These are phyloP conservation scores for Trissolcus basalis DNA, from an alignment of 1,140 invertebrate genomes.

Conservation along the genomic window DNA sequence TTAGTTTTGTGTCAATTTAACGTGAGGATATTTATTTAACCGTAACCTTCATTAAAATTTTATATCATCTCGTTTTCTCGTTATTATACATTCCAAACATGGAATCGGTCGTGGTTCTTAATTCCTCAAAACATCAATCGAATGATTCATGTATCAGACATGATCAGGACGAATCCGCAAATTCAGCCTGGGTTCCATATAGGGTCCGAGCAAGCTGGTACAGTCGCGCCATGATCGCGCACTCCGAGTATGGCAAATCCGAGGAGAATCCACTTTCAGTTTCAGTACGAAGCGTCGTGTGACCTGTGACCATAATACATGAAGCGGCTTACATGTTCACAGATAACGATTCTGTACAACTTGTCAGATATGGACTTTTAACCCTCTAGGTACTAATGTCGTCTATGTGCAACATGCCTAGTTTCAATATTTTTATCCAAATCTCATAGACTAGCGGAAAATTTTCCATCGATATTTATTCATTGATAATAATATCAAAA, in stretches of 20 bases:
- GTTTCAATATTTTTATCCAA: neutral
- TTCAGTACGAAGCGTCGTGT: slow-evolving; percentile 60
- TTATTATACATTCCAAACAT: slow-evolving; percentile 36
- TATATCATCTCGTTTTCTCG: slow-evolving; percentile 8
- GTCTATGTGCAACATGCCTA: neutral
- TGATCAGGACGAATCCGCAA: slow-evolving; percentile 60
- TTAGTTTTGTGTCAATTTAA: neutral
- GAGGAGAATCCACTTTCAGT: slow-evolving; percentile 70
- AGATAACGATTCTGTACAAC: slow-evolving; percentile 42
- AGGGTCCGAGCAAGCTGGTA: slow-evolving; percentile 59
- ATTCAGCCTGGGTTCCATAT: slow-evolving; percentile 64
- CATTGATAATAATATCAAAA: too few relatives aligned
- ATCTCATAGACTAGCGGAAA: too few relatives aligned
- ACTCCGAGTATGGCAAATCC: slow-evolving; percentile 66
- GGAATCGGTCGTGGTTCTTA: slow-evolving; percentile 25
- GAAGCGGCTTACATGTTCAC: slow-evolving; percentile 37
- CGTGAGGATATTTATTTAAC: slow-evolving; percentile 15
- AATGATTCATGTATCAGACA: slow-evolving; percentile 61
- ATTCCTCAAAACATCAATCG: slow-evolving; percentile 36
- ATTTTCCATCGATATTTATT: too few relatives aligned
- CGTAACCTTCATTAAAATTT: slow-evolving; percentile 11
- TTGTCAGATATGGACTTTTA: slow-evolving; percentile 41
- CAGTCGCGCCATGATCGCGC: slow-evolving; percentile 55
- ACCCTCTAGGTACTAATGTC: neutral
- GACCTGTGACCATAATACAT: slow-evolving; percentile 40